Percentiles rank a stretch among this genome's conserved stretches.
Evolutionary conservation across 2,113 vertebrate genomes (phyloP).

Genomic region (Numida meleagris): DNA sequence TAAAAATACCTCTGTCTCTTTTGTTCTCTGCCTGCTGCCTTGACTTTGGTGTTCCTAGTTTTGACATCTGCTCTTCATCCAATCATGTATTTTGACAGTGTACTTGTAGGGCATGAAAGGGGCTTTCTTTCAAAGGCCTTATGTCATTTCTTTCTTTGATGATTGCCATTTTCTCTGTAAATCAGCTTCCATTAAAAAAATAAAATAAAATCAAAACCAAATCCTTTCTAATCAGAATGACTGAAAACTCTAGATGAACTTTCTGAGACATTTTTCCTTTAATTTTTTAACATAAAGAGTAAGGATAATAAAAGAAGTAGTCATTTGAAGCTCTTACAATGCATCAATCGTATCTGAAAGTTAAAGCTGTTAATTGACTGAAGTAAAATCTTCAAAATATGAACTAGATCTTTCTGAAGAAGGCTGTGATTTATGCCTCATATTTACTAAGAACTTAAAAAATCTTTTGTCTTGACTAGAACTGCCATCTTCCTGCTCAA

Average conservation of each 20-base stretch:
- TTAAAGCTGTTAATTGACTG: not conserved
- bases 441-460: not conserved
- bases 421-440: not conserved
- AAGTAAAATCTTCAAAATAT: not conserved
- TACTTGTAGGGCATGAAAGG: not conserved
- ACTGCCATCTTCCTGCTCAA: not conserved
- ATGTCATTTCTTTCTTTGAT: not conserved
- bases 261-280: not conserved
- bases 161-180: not conserved
- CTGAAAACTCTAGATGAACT: accelerated
- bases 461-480: not conserved
- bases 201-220: not conserved
- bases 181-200: not conserved
- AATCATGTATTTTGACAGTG: conserved; percentile 23
- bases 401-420: not conserved
- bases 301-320: not conserved
- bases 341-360: not conserved
- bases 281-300: not conserved
- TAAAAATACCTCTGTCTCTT: not conserved
- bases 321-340: not conserved
- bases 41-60: not conserved
- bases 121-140: not conserved
- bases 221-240: not conserved
- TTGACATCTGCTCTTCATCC: conserved; percentile 38
- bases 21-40: conserved; percentile 3